Evolutionary conservation across 1,140 invertebrate genomes (phyloP), one percentile per base, ranked within the genome.

Genomic region (Drosophila burlai): DNA sequence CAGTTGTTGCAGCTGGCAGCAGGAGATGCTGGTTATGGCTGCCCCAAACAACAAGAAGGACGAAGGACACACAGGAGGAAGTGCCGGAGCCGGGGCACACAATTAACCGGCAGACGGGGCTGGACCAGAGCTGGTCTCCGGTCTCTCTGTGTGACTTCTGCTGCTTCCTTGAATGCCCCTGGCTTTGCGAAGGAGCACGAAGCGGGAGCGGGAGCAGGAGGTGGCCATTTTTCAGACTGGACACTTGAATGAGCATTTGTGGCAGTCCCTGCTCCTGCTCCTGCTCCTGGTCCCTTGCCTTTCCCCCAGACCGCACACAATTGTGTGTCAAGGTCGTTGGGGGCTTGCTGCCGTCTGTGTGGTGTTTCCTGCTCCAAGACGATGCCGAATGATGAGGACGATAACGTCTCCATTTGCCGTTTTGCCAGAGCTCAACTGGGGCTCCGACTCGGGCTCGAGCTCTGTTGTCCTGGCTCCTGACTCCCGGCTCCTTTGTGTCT

Each of bases 291-390:
- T 42, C 2, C 62, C 24, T 24, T 58, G 16, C 46, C 47, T 29
- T n/a, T 24, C 21, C 55, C 43, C 38, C 47, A 47, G 40, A 74
- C 49, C 76, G 24, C 76, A 46, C 75, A 45, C 45, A 50, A 62
- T 74, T 82, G 75, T 90, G 65, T 90, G 85, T 90, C 85, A 90
- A 90, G 85, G 85, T 90, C 85, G 76, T 85, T 65, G 49, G 49
- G 68, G 60, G 62, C 31, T 21, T 29, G 18, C 43, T 54, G 60
- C 52, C 34, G 36, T 40, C 60, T 49, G 54, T 63, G 61, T 81
- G 82, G 64, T 76, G 75, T 72, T 86, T 87, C 84, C 84, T 89
- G 85, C 84, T 89, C 81, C 81, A 87, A 87, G 84, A 87, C 85
- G 83, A 84, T 89, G 68, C 66, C 69, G 69, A 78, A 81, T 78